Evolutionary conservation across 2,113 vertebrate species (phyloP).

Genomic region (Falco punctatus): DNA sequence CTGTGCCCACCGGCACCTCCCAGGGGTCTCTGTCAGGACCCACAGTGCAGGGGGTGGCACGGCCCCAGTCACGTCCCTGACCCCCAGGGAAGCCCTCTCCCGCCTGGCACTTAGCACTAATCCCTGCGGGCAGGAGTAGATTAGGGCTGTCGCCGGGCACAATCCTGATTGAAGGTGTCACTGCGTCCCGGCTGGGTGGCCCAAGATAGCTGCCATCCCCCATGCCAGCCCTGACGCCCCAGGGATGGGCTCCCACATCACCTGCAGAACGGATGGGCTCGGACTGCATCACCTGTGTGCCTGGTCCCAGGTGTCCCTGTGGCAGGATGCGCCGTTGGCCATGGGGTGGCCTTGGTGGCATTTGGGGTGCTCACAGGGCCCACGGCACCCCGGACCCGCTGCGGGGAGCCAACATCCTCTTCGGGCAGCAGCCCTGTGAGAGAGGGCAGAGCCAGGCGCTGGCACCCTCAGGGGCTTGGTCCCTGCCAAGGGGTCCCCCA

Average conservation of each 20-base stretch:
- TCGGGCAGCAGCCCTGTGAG: not conserved
- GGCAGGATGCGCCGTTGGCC: not conserved
- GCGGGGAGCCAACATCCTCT: constrained; percentile 57
- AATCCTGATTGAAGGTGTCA: constrained; percentile 70
- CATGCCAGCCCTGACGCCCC: accelerated
- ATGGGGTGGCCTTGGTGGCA: not conserved
- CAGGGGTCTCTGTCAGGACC: not conserved
- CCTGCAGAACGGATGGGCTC: not conserved
- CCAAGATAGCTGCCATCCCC: constrained; percentile 16
- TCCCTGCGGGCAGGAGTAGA: constrained; percentile 36
- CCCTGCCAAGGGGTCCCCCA: accelerated
- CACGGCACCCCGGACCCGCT: constrained; percentile 72
- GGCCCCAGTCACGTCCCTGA: not conserved
- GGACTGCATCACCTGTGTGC: constrained; percentile 64
- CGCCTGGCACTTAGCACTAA: constrained; percentile 14
- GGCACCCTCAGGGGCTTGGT: accelerated
- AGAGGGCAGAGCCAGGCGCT: not conserved
- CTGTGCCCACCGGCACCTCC: not conserved
- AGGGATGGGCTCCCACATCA: not conserved
- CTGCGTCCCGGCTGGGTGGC: not conserved
- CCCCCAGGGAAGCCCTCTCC: not conserved
- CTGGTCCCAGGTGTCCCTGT: constrained; percentile 7
- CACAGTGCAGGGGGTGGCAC: accelerated
- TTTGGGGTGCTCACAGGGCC: constrained; percentile 21
- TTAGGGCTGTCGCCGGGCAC: constrained; percentile 7